Evolutionary conservation across 2,113 vertebrate genomes (phyloP).

Genomic region (Laticauda laticaudata): DNA sequence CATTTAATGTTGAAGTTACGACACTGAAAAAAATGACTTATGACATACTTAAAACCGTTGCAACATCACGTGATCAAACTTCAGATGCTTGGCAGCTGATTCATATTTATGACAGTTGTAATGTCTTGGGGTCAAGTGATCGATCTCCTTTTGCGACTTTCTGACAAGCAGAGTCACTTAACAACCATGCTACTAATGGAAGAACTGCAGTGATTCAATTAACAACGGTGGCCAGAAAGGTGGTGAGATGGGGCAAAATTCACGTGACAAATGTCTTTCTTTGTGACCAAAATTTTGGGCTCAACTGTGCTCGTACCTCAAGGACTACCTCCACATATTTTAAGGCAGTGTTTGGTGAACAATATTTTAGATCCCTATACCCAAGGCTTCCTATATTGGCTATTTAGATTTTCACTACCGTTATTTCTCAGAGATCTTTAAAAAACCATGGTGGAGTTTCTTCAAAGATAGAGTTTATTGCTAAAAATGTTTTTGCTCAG

Average conservation of each 20-base stretch:
- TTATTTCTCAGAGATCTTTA: constrained; percentile 37
- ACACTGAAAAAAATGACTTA: not conserved
- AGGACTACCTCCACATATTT: not conserved
- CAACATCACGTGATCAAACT: too few species aligned
- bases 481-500: constrained; percentile 78
- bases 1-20: not conserved
- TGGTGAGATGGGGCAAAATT: not conserved
- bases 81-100: not conserved
- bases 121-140: not conserved
- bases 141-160: not conserved
- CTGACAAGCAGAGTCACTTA: not conserved
- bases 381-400: not conserved
- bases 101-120: not conserved
- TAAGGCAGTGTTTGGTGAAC: not conserved
- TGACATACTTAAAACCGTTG: not conserved
- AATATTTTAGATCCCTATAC: not conserved
- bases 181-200: not conserved
- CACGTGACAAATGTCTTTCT: not conserved
- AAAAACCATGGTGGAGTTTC: constrained; percentile 54
- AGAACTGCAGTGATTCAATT: not conserved
- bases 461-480: constrained; percentile 88
- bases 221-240: not conserved
- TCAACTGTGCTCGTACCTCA: not conserved
- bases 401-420: not conserved
- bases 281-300: not conserved